These are phyloP conservation scores for Hartigia nigra DNA, from an alignment of 2,888 invertebrate species.

Conservation along the genomic window DNA sequence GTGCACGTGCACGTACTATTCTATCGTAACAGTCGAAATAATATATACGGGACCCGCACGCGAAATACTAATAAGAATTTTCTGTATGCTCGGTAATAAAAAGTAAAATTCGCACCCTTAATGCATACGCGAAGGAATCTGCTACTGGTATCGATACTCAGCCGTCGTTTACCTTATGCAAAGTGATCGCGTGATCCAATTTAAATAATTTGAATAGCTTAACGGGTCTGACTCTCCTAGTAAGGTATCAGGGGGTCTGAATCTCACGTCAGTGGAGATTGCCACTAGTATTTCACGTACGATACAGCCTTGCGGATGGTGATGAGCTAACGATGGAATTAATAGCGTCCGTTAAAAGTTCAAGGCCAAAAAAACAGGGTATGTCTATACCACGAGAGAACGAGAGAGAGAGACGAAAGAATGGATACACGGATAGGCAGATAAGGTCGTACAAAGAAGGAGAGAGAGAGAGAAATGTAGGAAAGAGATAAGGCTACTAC, in stretches of 20 bases:
- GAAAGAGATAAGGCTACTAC: slow-evolving; percentile 19
- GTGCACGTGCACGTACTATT: background rate
- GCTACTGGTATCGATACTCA: background rate
- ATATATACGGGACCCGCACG: background rate
- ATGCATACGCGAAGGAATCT: background rate
- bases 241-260: slow-evolving; percentile 7
- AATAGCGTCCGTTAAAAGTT: background rate
- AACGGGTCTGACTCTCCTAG: slow-evolving; percentile 26
- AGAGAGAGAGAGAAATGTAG: slow-evolving; percentile 17
- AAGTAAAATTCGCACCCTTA: background rate
- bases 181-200: slow-evolving; percentile 32
- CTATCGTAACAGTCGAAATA: background rate
- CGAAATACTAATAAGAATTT: background rate
- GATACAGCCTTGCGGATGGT: slow-evolving; percentile 11
- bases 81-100: background rate
- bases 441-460: slow-evolving; percentile 16
- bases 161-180: background rate
- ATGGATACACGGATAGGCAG: slow-evolving; percentile 8
- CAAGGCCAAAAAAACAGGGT: background rate
- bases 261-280: slow-evolving; percentile 6
- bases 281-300: slow-evolving; percentile 8
- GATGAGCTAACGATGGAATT: slow-evolving; percentile 1
- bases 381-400: background rate
- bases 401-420: slow-evolving; percentile 13
- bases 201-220: slow-evolving; percentile 37